Conservation (phyloP, 1,140 invertebrate species). For the Aphis craccivora region DNA sequence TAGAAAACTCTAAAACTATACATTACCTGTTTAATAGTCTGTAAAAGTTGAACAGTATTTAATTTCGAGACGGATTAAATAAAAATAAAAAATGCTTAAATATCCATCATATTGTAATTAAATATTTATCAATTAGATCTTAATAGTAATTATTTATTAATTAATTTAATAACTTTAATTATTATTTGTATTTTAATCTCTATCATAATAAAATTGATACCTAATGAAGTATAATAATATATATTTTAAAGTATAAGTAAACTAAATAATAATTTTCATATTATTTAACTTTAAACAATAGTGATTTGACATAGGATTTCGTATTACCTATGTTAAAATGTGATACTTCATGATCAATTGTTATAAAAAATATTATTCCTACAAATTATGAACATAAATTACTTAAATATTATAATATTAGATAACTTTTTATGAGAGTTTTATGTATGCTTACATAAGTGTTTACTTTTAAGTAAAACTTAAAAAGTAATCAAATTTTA, state of each 20-base stretch:
- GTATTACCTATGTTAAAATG: slow-evolving; percentile 4
- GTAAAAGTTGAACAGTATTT: background rate
- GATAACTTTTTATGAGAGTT: background rate
- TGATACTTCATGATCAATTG: background rate
- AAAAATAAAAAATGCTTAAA: background rate
- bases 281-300: background rate
- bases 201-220: too few species aligned
- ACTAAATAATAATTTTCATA: background rate
- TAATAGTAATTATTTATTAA: background rate
- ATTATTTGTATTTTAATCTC: too few species aligned
- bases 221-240: too few species aligned
- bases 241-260: background rate
- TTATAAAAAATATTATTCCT: background rate
- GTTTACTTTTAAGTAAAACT: too few species aligned
- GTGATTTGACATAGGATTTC: background rate
- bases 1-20: background rate
- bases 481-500: too few species aligned
- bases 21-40: slow-evolving; percentile 7
- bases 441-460: background rate
- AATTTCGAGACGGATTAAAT: background rate
- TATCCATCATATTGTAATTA: background rate
- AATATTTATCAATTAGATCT: background rate
- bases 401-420: background rate
- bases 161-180: background rate
- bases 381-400: background rate